Conservation (phyloP, 2,888 invertebrate genomes). For the Eupithecia exiguata region DNA sequence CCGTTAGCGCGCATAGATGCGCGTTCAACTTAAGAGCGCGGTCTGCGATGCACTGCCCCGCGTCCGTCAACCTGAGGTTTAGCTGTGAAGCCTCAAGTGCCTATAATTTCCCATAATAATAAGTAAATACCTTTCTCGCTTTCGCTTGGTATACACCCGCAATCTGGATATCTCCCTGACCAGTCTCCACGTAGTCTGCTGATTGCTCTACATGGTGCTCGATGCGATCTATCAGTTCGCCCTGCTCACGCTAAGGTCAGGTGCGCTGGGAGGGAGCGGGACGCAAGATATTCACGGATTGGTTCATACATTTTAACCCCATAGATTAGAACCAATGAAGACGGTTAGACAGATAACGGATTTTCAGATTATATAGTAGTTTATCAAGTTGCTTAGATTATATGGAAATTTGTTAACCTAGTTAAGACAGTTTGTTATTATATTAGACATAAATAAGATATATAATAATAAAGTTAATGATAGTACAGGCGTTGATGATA, state of each 20-base stretch:
- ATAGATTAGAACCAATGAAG: constrained; percentile 61
- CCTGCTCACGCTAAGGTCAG: constrained; percentile 86
- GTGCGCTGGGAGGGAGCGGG: constrained; percentile 72
- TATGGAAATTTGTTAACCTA: constrained; percentile 47
- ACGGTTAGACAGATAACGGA: constrained; percentile 49
- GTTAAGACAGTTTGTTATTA: constrained; percentile 19
- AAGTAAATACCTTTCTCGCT: constrained; percentile 91
- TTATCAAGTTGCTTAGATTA: constrained; percentile 27
- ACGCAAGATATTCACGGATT: constrained; percentile 67
- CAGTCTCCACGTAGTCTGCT: constrained; percentile 92
- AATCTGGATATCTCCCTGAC: constrained; percentile 89
- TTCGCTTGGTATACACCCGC: constrained; percentile 93
- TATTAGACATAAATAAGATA: constrained; percentile 47
- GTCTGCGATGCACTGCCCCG: background rate
- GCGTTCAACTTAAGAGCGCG: too few species aligned
- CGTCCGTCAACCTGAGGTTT: background rate
- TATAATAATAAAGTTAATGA: constrained; percentile 40
- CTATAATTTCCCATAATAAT: background rate
- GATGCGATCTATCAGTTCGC: constrained; percentile 96
- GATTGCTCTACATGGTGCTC: constrained; percentile 96
- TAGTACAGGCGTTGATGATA: constrained; percentile 59
- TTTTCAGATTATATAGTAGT: constrained; percentile 46
- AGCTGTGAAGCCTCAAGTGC: background rate
- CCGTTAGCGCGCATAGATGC: too few species aligned
- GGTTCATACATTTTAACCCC: constrained; percentile 76